phyloP scores from a whole-genome alignment of 37 sponge, comb jelly and placozoan species.

The Ianthella basta region DNA sequence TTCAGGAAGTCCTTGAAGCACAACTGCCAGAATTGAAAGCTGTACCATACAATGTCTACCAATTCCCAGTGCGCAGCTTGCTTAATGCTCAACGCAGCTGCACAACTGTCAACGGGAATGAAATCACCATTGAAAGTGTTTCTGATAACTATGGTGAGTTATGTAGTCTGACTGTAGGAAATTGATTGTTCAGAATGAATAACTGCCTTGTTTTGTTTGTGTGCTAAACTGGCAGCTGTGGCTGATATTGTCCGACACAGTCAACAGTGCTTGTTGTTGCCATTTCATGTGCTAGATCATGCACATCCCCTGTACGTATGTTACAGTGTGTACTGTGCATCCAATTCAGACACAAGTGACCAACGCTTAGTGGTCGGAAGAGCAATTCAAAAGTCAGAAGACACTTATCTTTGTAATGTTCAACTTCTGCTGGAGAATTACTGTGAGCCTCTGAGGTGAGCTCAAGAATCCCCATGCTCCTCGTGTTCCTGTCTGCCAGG shows the following conservation, averaged over 20 bases:
- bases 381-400: constrained; percentile 62
- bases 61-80: constrained; percentile 65
- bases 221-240: neutral
- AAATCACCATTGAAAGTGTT: constrained; percentile 26
- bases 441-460: constrained; percentile 74
- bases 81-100: constrained; percentile 51
- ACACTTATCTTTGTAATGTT: constrained; percentile 63
- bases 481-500: too few relatives aligned
- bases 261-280: neutral
- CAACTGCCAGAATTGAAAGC: constrained; percentile 47
- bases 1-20: constrained; percentile 65
- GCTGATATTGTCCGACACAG: neutral
- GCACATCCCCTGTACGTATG: neutral
- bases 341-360: constrained; percentile 28
- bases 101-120: neutral
- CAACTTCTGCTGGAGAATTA: constrained; percentile 69
- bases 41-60: constrained; percentile 63
- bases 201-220: neutral
- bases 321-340: neutral
- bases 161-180: too few relatives aligned
- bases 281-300: neutral
- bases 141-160: neutral
- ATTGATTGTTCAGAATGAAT: neutral
- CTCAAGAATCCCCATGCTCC: too few relatives aligned
- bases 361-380: constrained; percentile 49